A percentile compares a stretch with the other conserved stretches of the same genome.
phyloP scores from a whole-genome alignment of 2,797 vertebrate genomes.

The Helicolenus hilgendorfi region DNA sequence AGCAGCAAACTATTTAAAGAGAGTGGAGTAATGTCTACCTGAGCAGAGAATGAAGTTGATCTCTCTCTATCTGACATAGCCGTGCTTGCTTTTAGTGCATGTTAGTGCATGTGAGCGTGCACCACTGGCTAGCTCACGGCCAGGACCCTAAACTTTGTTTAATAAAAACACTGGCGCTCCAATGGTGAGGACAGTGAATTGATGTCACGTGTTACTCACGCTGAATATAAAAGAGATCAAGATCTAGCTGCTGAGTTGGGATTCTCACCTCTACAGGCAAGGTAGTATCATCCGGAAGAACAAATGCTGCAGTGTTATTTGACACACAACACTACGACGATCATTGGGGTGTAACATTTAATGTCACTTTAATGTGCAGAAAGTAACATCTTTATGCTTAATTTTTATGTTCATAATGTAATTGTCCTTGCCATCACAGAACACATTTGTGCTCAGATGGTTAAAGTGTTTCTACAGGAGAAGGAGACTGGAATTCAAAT shows the following conservation, averaged over 20 bases:
- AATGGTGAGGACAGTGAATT: not conserved
- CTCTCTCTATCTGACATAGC: no score
- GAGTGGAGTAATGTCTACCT: no score
- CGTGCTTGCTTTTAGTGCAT: no score
- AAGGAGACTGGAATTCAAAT: not conserved
- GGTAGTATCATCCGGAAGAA: not conserved
- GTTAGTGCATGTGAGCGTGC: no score
- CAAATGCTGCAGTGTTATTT: not conserved
- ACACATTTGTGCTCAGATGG: not conserved
- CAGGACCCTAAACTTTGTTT: not conserved
- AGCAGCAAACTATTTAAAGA: no score
- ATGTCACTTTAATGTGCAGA: no score
- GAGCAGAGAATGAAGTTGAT: no score
- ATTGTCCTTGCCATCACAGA: not conserved
- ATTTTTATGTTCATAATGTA: not conserved
- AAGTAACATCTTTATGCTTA: not conserved
- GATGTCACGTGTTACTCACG: not conserved
- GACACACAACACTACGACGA: not conserved
- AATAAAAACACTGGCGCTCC: not conserved
- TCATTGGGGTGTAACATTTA: not conserved
- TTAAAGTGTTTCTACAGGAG: not conserved
- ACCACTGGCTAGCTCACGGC: no score
- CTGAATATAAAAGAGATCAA: conserved; percentile 23
- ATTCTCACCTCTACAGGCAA: not conserved
- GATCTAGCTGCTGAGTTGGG: not conserved